These are phyloP conservation scores for Drosophila demipolita DNA, from an alignment of 2,888 invertebrate species.

Conservation along the genomic window DNA sequence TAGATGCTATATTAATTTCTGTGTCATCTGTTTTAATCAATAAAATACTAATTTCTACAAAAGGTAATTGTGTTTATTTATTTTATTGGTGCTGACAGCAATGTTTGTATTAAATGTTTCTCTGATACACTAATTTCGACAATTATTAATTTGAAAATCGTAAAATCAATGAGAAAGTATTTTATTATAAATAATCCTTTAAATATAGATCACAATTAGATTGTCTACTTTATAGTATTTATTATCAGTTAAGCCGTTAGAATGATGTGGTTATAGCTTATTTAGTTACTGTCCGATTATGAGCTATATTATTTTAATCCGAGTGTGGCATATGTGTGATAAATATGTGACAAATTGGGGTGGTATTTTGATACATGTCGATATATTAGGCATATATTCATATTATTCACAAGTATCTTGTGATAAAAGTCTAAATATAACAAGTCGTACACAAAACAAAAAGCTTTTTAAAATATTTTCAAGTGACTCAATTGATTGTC, in stretches of 20 bases:
- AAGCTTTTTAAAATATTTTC: no score
- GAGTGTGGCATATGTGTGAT: background rate
- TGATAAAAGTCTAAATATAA: no score
- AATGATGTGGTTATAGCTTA: background rate
- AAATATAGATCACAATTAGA: background rate
- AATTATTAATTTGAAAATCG: slow-evolving; percentile 2
- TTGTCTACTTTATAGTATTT: background rate
- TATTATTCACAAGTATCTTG: no score
- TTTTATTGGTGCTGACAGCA: slow-evolving; percentile 32
- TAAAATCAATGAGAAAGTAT: slow-evolving; percentile 8
- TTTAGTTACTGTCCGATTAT: background rate
- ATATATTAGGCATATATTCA: no score
- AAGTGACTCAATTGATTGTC: slow-evolving; percentile 7
- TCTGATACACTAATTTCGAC: slow-evolving; percentile 3
- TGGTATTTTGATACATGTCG: no score
- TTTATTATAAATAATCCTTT: background rate
- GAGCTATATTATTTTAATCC: background rate
- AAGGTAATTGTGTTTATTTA: slow-evolving; percentile 7
- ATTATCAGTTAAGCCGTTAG: background rate
- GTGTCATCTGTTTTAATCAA: slow-evolving; percentile 54
- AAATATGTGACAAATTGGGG: background rate
- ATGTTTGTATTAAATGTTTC: slow-evolving; percentile 16
- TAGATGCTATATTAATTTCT: slow-evolving; percentile 58
- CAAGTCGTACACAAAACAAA: no score
- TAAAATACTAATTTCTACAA: slow-evolving; percentile 24